A percentile compares a stretch with the other conserved stretches of the same genome.
Conservation (phyloP, 1,140 invertebrate genomes). For the Drosophila tsacasi region DNA sequence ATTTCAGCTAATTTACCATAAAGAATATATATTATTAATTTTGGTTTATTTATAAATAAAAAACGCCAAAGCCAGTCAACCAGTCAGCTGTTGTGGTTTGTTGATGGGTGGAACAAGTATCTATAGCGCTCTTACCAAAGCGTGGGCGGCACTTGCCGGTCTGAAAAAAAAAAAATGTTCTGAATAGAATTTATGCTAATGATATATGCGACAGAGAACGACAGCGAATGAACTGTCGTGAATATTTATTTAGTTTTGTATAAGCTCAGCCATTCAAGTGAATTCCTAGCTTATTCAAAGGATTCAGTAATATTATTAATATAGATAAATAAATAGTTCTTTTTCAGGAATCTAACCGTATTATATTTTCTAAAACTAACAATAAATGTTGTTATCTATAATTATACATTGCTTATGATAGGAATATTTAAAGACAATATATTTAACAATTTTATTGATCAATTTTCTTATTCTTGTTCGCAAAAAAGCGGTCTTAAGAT, state of each 20-base stretch:
- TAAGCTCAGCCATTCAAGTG: background rate
- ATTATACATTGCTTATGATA: background rate
- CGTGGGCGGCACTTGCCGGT: slow-evolving; percentile 58
- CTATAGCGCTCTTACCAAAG: slow-evolving; percentile 18
- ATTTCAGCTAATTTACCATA: slow-evolving; percentile 60
- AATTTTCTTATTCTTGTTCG: background rate
- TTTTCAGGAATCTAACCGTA: background rate
- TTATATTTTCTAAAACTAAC: background rate
- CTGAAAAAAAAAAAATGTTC: slow-evolving; percentile 14
- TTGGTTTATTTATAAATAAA: slow-evolving; percentile 67
- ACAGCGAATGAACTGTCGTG: slow-evolving; percentile 24
- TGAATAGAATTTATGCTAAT: slow-evolving; percentile 40
- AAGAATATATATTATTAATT: slow-evolving; percentile 58
- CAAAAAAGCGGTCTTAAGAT: background rate
- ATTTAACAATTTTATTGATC: background rate
- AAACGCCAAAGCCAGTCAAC: slow-evolving; percentile 43
- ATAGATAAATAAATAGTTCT: too few relatives aligned
- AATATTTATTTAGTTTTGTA: slow-evolving; percentile 11
- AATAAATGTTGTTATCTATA: background rate
- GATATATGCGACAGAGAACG: slow-evolving; percentile 46
- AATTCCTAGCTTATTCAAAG: background rate
- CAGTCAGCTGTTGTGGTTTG: slow-evolving; percentile 72
- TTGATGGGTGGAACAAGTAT: slow-evolving; percentile 48
- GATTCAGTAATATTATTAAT: too few relatives aligned
- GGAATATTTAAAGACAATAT: background rate